Conservation (phyloP, 2,797 vertebrate species). For the Amniataba percoides region DNA sequence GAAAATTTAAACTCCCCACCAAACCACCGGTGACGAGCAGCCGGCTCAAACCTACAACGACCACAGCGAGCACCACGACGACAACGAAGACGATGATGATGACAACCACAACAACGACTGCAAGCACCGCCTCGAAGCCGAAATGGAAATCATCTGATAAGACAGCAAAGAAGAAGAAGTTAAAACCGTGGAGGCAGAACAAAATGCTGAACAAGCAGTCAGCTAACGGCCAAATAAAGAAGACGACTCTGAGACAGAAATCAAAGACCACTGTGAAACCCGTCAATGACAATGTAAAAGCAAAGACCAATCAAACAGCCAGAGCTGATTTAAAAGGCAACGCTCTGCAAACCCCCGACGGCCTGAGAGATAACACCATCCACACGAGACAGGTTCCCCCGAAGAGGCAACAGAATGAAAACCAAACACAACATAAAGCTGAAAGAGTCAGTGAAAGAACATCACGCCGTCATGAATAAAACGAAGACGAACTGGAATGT, state of each 20-base stretch:
- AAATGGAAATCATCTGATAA: slow-evolving; percentile 22
- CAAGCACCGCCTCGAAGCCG: slow-evolving; percentile 3
- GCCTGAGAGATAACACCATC: slow-evolving; percentile 20
- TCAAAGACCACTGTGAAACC: neutral
- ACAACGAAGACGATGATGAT: neutral
- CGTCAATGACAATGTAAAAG: slow-evolving; percentile 5
- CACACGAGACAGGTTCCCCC: slow-evolving; percentile 16
- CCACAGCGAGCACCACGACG: slow-evolving; percentile 23
- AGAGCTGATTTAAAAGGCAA: neutral
- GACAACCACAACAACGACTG: too few species aligned
- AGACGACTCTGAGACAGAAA: slow-evolving; percentile 26
- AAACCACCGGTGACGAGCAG: slow-evolving; percentile 48
- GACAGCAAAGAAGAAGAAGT: slow-evolving; percentile 26
- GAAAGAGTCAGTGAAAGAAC: neutral
- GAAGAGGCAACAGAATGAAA: slow-evolving; percentile 21
- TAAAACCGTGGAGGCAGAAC: slow-evolving; percentile 43
- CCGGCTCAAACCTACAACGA: slow-evolving; percentile 19
- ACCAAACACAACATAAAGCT: slow-evolving; percentile 11
- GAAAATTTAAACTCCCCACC: slow-evolving; percentile 72
- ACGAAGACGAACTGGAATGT: slow-evolving; percentile 27
- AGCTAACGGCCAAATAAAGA: slow-evolving; percentile 34
- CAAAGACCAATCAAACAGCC: slow-evolving; percentile 19
- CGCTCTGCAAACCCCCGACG: neutral
- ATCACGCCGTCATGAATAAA: slow-evolving; percentile 31
- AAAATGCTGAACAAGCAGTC: slow-evolving; percentile 48